Percentiles rank a stretch among this genome's conserved stretches.
phyloP scores from a whole-genome alignment of 2,113 vertebrate genomes.

The Amphilophus citrinellus region DNA sequence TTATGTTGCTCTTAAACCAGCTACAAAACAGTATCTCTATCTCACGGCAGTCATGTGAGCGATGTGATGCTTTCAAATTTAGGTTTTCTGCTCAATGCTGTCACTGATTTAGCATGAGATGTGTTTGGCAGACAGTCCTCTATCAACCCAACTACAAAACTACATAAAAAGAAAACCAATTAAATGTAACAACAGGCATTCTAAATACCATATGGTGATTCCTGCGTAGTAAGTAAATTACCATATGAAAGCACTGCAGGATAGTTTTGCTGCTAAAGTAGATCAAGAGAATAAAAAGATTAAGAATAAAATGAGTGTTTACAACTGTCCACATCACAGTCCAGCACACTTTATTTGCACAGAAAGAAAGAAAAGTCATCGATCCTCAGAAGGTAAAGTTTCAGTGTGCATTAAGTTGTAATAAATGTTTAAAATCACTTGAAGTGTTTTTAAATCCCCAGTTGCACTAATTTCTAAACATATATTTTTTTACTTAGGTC shows the following conservation, averaged over 20 bases:
- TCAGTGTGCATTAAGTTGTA: conserved; percentile 10
- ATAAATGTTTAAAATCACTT: neutral
- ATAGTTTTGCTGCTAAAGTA: neutral
- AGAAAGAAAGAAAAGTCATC: neutral
- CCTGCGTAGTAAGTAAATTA: neutral
- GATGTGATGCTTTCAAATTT: conserved; percentile 32
- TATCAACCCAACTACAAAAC: conserved; percentile 8
- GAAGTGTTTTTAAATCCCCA: conserved; percentile 3
- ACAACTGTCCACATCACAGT: neutral
- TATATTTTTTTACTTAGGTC: neutral
- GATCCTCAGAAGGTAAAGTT: neutral
- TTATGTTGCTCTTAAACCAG: conserved; percentile 23
- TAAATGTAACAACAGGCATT: conserved; percentile 24
- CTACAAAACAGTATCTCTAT: conserved; percentile 37
- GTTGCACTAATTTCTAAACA: conserved; percentile 7
- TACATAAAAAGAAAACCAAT: conserved; percentile 29
- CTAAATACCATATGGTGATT: conserved; percentile 46
- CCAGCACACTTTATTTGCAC: neutral
- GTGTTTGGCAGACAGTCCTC: conserved; percentile 27
- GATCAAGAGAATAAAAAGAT: neutral
- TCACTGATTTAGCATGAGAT: conserved; percentile 31
- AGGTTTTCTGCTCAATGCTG: conserved; percentile 38
- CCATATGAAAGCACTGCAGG: neutral
- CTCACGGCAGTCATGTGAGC: conserved; percentile 7
- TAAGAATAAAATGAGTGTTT: neutral